Evolutionary conservation across 2,113 vertebrate genomes (phyloP), one percentile per base, ranked within the genome.

Genomic region (Azemiops feae): DNA sequence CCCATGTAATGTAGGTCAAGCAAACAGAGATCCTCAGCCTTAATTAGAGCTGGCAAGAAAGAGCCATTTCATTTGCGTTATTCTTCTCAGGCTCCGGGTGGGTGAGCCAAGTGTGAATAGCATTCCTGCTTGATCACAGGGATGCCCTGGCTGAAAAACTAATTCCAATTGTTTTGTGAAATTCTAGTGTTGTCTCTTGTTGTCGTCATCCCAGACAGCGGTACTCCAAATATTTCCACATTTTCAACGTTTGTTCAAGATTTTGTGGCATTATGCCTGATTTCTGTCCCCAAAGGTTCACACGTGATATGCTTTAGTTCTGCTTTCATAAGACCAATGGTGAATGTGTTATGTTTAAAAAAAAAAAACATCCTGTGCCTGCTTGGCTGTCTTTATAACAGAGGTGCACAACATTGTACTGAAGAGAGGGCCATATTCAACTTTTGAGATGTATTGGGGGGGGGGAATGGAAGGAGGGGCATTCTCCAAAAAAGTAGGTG

Each of bases 11-110:
- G 92, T 93, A 85, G 87, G 89, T 90, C 91, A 95, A 93, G 91
- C 91, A 96, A 96, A 96, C 60, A 94, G 92, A 91, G 93, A 91
- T 25, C 74, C 91, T 92, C 92, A 69, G 86, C 50, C 86, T 74
- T 94, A 69, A 88, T 96, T 93, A 92, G 34, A 96, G 89, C 90
- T 96, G 95, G 92, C 92, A 89, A 23, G 57, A 86, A 95, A 92
- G 90, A 93, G 53, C n/a, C 23, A 86, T 92, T 88, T 91, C 91
- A 64, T 55, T 39, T 4, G 11, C 27, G 64, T 95, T 5, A 5
- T 91, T 92, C 95, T 93, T 85, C 55, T 47, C 90, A 95, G 94
- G 92, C 95, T 93, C 95, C 93, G 89, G 74, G 39, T 43, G 74
- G 74, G 34, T 9, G 34, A 81, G 91, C 91, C 92, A 74, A 89